A percentile compares a stretch with the other conserved stretches of the same genome.
Evolutionary conservation across 2,888 invertebrate species (phyloP).

Genomic region (Bruchidius siliquastri): DNA sequence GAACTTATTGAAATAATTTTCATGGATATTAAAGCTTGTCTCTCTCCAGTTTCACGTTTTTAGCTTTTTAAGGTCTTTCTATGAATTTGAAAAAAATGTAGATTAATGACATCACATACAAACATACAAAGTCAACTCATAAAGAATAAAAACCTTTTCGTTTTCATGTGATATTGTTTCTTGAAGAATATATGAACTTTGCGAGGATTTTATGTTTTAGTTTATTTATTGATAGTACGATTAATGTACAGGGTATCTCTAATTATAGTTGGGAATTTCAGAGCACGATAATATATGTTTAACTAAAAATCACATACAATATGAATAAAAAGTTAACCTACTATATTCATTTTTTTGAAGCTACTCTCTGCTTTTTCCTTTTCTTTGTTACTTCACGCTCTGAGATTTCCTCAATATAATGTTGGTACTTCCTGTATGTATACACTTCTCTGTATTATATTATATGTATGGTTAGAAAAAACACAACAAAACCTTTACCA

Average conservation of each 20-base stretch:
- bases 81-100: not conserved
- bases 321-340: too few species aligned
- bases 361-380: too few species aligned
- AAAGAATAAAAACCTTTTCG: slow-evolving; percentile 4
- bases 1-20: too few species aligned
- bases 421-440: not conserved
- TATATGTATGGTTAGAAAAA: slow-evolving; percentile 2
- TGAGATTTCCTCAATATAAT: not conserved
- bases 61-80: slow-evolving; percentile 1
- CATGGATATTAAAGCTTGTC: too few species aligned
- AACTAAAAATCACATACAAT: too few species aligned
- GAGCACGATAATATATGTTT: too few species aligned
- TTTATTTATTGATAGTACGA: not conserved
- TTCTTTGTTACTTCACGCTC: not conserved
- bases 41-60: too few species aligned
- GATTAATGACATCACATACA: not conserved
- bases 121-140: not conserved
- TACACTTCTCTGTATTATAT: not conserved
- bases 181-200: not conserved
- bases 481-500: slow-evolving; percentile 37
- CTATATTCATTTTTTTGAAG: too few species aligned
- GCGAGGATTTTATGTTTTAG: not conserved
- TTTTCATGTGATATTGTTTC: not conserved
- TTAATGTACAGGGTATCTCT: not conserved
- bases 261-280: not conserved